These are phyloP conservation scores for Drosophila oshimai DNA, from an alignment of 1,140 invertebrate genomes.

Conservation along the genomic window DNA sequence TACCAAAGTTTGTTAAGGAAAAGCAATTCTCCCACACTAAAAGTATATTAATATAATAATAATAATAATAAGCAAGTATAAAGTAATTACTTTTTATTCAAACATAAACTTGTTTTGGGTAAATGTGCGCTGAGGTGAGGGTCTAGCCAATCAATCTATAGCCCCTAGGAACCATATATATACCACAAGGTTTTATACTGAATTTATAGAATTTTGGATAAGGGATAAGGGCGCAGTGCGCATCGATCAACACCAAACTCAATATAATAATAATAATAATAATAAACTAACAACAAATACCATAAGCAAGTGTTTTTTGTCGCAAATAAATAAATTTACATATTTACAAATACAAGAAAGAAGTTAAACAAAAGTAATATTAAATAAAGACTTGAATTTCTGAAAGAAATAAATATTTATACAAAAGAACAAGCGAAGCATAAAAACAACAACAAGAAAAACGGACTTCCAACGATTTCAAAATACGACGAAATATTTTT, in stretches of 20 bases:
- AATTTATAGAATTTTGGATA: conserved; percentile 56
- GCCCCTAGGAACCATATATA: conserved; percentile 26
- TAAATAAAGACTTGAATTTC: conserved; percentile 69
- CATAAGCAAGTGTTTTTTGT: conserved; percentile 42
- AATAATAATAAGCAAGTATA: background rate
- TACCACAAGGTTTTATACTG: conserved; percentile 66
- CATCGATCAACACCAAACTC: conserved; percentile 29
- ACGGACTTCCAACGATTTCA: conserved; percentile 80
- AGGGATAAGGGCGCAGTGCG: conserved; percentile 12
- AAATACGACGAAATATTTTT: conserved; percentile 75
- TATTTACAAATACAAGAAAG: conserved; percentile 52
- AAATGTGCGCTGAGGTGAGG: conserved; percentile 39
- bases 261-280: background rate
- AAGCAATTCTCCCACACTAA: conserved; percentile 33
- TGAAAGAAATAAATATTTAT: conserved; percentile 73
- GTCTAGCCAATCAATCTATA: conserved; percentile 44
- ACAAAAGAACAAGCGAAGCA: conserved; percentile 34
- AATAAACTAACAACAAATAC: background rate
- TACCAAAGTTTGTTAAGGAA: conserved; percentile 15
- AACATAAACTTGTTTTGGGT: conserved; percentile 8
- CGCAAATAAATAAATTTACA: conserved; percentile 41
- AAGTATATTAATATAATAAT: background rate
- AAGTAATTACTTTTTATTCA: conserved; percentile 4
- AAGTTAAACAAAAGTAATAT: conserved; percentile 33
- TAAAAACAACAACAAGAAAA: conserved; percentile 23